Conservation (phyloP, 2,797 vertebrate species). For the Epinephelus malabaricus region DNA sequence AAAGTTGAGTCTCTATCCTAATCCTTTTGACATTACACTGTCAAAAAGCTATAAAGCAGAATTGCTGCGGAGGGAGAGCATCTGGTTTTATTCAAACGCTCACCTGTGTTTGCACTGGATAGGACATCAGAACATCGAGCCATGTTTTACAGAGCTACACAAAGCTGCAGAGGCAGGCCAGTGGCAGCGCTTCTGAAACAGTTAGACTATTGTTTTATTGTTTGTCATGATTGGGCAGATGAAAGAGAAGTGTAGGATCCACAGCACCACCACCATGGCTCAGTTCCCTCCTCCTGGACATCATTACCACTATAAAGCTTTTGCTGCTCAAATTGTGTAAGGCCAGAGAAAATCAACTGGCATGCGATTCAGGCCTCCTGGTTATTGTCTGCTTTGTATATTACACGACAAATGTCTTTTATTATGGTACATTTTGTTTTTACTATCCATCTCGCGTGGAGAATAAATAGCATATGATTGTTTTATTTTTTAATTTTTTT, state of each 20-base stretch:
- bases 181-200: constrained; percentile 47
- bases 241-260: constrained; percentile 62
- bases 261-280: constrained; percentile 32
- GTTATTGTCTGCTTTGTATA: constrained; percentile 68
- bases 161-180: constrained; percentile 42
- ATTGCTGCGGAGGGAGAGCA: constrained; percentile 30
- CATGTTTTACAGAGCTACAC: constrained; percentile 45
- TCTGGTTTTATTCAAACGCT: constrained; percentile 69
- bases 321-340: constrained; percentile 44
- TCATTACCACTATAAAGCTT: constrained; percentile 80
- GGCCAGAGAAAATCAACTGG: constrained; percentile 56
- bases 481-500: constrained; percentile 39
- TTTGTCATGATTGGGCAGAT: constrained; percentile 64
- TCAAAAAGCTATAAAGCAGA: constrained; percentile 41
- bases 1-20: constrained; percentile 42
- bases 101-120: constrained; percentile 70
- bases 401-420: constrained; percentile 70
- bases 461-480: constrained; percentile 74
- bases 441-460: constrained; percentile 64
- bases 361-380: constrained; percentile 56
- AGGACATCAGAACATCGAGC: constrained; percentile 54
- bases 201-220: constrained; percentile 61
- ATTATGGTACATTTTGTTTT: constrained; percentile 72
- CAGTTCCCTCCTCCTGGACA: constrained; percentile 66
- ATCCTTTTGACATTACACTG: constrained; percentile 58